Conservation (phyloP, 2,797 vertebrate species). For the Synaphobranchus kaupii region DNA sequence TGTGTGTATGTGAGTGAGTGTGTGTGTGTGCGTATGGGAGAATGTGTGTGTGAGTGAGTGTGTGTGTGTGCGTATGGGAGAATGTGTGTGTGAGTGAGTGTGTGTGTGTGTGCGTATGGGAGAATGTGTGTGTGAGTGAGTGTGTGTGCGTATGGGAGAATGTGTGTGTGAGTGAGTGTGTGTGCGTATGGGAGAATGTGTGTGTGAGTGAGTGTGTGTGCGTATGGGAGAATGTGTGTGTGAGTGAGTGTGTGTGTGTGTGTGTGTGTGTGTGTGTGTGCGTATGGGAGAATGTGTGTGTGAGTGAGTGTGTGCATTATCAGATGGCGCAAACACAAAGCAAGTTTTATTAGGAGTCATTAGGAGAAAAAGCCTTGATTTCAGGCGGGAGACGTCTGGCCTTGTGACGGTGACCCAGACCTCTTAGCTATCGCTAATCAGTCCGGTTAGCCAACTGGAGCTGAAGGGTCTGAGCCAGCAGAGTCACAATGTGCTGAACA, state of each 20-base stretch:
- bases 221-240: neutral
- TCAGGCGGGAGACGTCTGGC: neutral
- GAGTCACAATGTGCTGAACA: too few relatives aligned
- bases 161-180: neutral
- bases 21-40: neutral
- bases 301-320: neutral
- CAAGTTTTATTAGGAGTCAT: neutral
- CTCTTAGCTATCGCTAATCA: neutral
- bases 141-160: neutral
- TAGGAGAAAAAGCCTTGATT: neutral
- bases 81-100: neutral
- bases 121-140: neutral
- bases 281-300: neutral
- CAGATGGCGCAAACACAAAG: neutral
- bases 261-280: neutral
- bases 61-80: neutral
- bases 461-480: neutral
- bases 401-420: neutral
- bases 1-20: neutral
- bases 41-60: neutral
- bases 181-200: neutral
- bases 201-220: neutral
- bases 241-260: neutral
- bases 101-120: too few relatives aligned
- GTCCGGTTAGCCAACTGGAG: neutral